Conservation (phyloP, 2,888 invertebrate genomes). For the Gymnocheta viridis region DNA sequence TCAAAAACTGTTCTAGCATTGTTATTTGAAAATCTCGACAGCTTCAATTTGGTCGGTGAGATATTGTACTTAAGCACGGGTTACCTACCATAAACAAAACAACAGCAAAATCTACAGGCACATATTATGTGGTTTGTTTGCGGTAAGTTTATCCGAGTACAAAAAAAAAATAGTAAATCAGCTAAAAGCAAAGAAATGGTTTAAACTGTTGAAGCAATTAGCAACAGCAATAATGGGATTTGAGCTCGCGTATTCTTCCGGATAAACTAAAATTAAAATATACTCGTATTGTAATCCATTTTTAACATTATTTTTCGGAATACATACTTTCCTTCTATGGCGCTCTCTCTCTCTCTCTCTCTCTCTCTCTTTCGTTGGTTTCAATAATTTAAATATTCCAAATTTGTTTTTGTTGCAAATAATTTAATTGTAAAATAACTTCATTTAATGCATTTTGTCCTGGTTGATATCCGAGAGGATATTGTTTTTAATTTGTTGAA, state of each 20-base stretch:
- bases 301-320: no score
- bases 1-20: conserved; percentile 18
- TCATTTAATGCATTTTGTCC: not conserved
- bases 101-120: no score
- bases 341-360: no score
- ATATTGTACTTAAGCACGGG: not conserved
- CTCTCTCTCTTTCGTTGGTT: no score
- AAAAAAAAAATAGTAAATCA: not conserved
- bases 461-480: not conserved
- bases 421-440: not conserved
- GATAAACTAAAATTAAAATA: no score
- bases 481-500: conserved; percentile 1
- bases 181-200: not conserved
- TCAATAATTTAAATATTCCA: no score
- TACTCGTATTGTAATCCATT: no score
- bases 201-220: not conserved
- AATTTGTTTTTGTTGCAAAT: not conserved
- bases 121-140: conserved; percentile 1
- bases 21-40: conserved; percentile 26
- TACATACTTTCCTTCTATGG: no score
- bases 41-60: not conserved
- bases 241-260: no score
- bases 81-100: no score
- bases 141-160: not conserved
- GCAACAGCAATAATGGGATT: not conserved